These are phyloP conservation scores for Rhodinocichla rosea DNA, from an alignment of 2,113 vertebrate species.

Conservation along the genomic window DNA sequence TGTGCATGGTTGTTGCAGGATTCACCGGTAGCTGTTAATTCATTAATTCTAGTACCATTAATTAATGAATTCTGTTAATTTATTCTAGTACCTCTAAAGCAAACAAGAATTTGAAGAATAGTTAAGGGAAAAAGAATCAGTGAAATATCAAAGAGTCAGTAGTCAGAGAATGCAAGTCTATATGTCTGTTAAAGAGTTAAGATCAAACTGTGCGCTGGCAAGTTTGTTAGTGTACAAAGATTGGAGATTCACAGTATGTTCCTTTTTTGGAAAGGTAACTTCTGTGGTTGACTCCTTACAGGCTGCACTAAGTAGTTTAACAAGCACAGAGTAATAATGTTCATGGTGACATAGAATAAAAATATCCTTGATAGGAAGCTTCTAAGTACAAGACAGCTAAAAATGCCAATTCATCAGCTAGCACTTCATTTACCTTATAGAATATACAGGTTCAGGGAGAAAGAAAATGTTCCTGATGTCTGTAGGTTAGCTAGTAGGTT, in stretches of 20 bases:
- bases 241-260: accelerated
- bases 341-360: background rate
- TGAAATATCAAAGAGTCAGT: background rate
- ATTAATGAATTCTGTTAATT: too few relatives aligned
- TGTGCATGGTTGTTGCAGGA: background rate
- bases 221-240: background rate
- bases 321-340: background rate
- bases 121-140: background rate
- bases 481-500: background rate
- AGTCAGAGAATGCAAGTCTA: background rate
- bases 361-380: background rate
- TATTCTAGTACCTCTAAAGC: background rate
- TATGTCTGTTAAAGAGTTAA: background rate
- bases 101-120: background rate
- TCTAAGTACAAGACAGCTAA: background rate
- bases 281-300: background rate
- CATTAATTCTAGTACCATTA: background rate
- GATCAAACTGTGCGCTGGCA: background rate
- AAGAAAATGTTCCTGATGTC: background rate
- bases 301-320: background rate
- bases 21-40: background rate
- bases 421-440: background rate
- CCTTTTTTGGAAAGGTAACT: background rate
- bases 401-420: background rate
- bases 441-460: background rate